Conservation (phyloP, 2,888 invertebrate species). For the Coenonympha glycerion region DNA sequence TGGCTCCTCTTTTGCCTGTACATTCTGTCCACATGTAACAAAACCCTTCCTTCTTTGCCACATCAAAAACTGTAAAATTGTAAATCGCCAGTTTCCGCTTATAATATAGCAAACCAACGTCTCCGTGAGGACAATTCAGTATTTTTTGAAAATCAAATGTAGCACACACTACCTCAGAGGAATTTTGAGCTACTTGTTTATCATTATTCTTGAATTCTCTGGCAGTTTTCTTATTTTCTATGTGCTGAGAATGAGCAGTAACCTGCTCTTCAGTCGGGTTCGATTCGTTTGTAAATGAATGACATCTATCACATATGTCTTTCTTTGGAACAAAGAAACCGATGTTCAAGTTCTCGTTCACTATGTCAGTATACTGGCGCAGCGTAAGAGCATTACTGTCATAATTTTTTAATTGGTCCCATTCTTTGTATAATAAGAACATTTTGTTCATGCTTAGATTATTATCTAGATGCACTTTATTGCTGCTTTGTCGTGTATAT, state of each 20-base stretch:
- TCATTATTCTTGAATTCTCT: no score
- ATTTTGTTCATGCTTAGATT: conserved; percentile 10
- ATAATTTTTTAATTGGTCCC: conserved; percentile 11
- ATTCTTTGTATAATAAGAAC: conserved; percentile 14
- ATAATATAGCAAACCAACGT: no score
- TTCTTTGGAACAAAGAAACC: no score
- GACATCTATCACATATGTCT: no score
- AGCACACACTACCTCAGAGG: background rate
- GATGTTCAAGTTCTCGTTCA: conserved; percentile 3
- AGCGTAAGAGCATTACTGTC: conserved; percentile 6
- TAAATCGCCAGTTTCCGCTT: conserved; percentile 6
- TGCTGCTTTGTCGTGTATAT: conserved; percentile 8
- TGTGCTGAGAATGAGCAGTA: no score
- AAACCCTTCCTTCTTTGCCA: conserved; percentile 1
- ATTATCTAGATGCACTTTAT: conserved; percentile 4
- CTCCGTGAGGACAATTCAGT: conserved; percentile 18
- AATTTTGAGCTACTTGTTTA: background rate
- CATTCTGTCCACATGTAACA: background rate
- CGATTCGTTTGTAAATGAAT: no score
- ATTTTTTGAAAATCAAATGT: conserved; percentile 13
- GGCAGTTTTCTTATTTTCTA: no score
- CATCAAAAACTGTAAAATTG: conserved; percentile 7
- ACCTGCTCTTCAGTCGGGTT: no score
- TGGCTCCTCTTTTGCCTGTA: background rate
- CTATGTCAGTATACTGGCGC: conserved; percentile 10